These are phyloP conservation scores for Suillia variegata DNA, from an alignment of 2,888 invertebrate genomes.

Conservation along the genomic window DNA sequence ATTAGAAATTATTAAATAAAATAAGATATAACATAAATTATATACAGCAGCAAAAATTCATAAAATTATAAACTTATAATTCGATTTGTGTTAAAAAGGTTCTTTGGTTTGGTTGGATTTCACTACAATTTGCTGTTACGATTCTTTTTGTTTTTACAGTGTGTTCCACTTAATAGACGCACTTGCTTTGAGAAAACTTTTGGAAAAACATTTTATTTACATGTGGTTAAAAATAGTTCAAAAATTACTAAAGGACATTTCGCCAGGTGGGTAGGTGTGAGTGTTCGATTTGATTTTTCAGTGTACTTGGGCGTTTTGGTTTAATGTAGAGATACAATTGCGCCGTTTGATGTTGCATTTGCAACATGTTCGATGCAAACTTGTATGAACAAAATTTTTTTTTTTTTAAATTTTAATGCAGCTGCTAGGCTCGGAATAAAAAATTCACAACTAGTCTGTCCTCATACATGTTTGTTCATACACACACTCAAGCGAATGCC, in stretches of 20 bases:
- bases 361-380: neutral
- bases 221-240: no score
- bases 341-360: neutral
- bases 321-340: no score
- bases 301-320: no score
- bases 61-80: neutral
- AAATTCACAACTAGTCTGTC: neutral
- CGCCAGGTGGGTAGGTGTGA: no score
- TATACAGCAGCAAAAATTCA: neutral
- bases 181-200: no score
- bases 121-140: conserved; percentile 19
- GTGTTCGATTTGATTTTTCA: no score
- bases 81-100: conserved; percentile 24
- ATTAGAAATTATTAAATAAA: conserved; percentile 8
- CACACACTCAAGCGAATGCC: neutral
- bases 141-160: conserved; percentile 14
- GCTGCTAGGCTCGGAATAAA: no score
- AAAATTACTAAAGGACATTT: no score
- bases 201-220: no score
- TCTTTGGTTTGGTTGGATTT: conserved; percentile 28
- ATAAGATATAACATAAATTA: neutral
- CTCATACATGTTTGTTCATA: no score
- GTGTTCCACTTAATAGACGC: no score
- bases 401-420: neutral
- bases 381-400: neutral